Percentiles rank a stretch among this genome's conserved stretches.
These are phyloP conservation scores for Trematomus bernacchii DNA, from an alignment of 2,797 vertebrate genomes.

Conservation along the genomic window DNA sequence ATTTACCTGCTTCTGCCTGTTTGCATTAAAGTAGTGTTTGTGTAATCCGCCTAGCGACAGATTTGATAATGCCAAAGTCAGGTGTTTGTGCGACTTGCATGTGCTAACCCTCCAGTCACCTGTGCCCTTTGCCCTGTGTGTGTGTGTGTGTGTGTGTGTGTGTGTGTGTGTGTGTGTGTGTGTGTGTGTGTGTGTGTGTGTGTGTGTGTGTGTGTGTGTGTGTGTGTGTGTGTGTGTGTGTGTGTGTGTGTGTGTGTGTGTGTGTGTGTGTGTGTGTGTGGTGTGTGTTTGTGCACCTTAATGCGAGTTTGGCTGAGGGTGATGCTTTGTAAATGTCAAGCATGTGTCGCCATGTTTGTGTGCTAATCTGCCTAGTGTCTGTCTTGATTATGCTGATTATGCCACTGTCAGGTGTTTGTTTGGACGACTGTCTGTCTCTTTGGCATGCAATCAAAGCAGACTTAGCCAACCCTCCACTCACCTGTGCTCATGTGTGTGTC, in stretches of 20 bases:
- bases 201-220: conserved; percentile 2
- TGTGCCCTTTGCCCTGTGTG: conserved; percentile 63
- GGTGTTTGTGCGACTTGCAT: conserved; percentile 69
- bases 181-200: conserved; percentile 10
- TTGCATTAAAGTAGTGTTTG: conserved; percentile 74
- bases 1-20: conserved; percentile 66
- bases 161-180: conserved; percentile 25
- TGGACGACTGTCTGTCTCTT: conserved; percentile 70
- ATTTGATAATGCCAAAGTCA: conserved; percentile 67
- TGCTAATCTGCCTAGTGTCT: conserved; percentile 81
- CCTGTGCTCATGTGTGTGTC: conserved; percentile 62
- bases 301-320: conserved; percentile 42
- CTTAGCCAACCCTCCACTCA: conserved; percentile 71
- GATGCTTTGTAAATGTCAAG: conserved; percentile 74
- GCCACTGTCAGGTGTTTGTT: conserved; percentile 78
- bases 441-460: conserved; percentile 71
- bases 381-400: conserved; percentile 82
- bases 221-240: not conserved
- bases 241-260: no score
- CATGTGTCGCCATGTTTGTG: conserved; percentile 71
- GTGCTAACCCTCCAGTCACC: conserved; percentile 62
- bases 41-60: conserved; percentile 75
- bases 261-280: conserved; percentile 34
- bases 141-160: conserved; percentile 34
- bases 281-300: conserved; percentile 32